Evolutionary conservation across 1,140 invertebrate genomes (phyloP).

Genomic region (Ectropis grisescens): DNA sequence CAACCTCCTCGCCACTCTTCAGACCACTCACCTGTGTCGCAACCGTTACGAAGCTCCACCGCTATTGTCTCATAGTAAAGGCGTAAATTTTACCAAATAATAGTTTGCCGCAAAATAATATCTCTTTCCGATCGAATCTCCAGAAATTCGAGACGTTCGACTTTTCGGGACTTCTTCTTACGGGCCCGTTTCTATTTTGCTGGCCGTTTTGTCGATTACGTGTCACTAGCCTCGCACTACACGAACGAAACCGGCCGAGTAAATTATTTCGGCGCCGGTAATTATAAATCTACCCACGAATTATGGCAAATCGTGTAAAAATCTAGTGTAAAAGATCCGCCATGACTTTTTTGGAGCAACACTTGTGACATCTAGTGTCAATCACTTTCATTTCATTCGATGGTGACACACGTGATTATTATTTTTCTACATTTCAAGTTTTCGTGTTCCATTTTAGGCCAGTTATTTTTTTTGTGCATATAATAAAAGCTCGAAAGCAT

Average conservation of each 20-base stretch:
- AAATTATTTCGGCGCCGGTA: constrained; percentile 48
- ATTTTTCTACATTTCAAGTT: constrained; percentile 43
- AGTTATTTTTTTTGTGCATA: no score
- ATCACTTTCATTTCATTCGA: background rate
- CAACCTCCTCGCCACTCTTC: constrained; percentile 3
- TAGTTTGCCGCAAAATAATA: constrained; percentile 32
- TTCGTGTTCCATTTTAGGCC: constrained; percentile 39
- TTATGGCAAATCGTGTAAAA: constrained; percentile 41
- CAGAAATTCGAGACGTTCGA: constrained; percentile 53
- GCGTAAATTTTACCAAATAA: constrained; percentile 39
- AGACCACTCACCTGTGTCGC: constrained; percentile 35
- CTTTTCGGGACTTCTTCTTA: constrained; percentile 21
- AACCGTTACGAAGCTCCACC: constrained; percentile 28
- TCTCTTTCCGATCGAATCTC: constrained; percentile 31
- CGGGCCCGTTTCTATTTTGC: constrained; percentile 18
- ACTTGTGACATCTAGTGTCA: constrained; percentile 54
- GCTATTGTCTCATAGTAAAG: constrained; percentile 54
- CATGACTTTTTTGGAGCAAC: constrained; percentile 52
- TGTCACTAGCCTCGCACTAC: constrained; percentile 37
- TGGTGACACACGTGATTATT: constrained; percentile 48
- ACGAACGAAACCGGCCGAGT: constrained; percentile 30
- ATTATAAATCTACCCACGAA: constrained; percentile 62
- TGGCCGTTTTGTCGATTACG: constrained; percentile 16
- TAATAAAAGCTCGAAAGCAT: no score
- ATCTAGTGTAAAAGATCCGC: constrained; percentile 55